Percentiles rank a stretch among this genome's conserved stretches.
phyloP scores from a whole-genome alignment of 2,113 vertebrate genomes.

The Sciurus niger region DNA sequence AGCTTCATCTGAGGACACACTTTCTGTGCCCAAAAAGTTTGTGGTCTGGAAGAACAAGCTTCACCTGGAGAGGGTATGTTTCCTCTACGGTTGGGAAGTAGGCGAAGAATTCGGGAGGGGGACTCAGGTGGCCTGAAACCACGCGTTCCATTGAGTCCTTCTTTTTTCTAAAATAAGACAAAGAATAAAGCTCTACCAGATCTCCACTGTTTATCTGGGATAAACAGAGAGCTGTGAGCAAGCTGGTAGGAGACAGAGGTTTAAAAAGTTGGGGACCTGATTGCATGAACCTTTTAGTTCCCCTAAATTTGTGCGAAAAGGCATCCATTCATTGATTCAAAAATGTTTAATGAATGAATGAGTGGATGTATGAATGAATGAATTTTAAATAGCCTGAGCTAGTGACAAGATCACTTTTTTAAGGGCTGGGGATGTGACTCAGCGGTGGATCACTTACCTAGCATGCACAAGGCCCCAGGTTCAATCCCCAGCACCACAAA shows the following conservation, averaged over 20 bases:
- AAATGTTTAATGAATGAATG: neutral
- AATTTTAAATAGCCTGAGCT: neutral
- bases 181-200: neutral
- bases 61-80: neutral
- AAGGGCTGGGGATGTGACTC: too few species aligned
- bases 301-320: neutral
- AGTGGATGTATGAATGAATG: neutral
- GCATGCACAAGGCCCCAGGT: too few species aligned
- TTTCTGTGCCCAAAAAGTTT: neutral
- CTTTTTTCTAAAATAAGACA: slow-evolving; percentile 6
- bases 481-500: too few species aligned
- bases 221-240: neutral
- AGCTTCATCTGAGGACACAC: neutral
- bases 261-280: neutral
- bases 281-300: too few species aligned
- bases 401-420: too few species aligned
- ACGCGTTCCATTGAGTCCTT: neutral
- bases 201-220: neutral
- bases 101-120: neutral
- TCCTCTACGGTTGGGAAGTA: neutral
- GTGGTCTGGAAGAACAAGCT: neutral
- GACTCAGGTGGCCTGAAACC: neutral
- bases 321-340: neutral
- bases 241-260: neutral
- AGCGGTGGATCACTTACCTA: too few species aligned